Base-by-base conservation (phyloP, 1,140 invertebrate species). In the Bombus polaris region DNA sequence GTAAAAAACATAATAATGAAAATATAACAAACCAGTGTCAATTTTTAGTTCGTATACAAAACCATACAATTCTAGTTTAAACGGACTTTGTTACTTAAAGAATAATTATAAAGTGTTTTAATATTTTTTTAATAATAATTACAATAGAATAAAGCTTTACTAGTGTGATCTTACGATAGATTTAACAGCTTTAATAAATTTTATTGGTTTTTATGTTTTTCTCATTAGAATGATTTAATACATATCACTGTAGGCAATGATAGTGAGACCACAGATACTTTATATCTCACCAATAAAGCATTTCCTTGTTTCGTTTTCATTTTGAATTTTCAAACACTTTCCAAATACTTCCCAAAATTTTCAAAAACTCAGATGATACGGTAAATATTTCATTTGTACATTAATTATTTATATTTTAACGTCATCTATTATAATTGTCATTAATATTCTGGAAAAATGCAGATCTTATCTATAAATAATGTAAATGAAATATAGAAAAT, bases 381-480 rank as follows among this genome's bases (percentile, higher is more conserved):
- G 53, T 35, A 85, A 57, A 65, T 74, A 47, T 72, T 72, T 80
- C 18, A 35, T 72, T 73, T 80, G 12, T n/a, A 62, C 3, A 62
- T 62, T 62, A 28, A 62, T 62, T 62, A 18, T 53, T 53, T 22
- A 53, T 22, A 22, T 53, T 53, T 53, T 53, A 22, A 76, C 8
- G 25, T 68, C 47, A 83, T 37, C 44, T 35, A 42, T 53, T 71
- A 37, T 44, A 79, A 77, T 81, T 83, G 81, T 77, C 79, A 92
- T 91, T 88, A 92, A 93, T 90, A 94, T 93, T 94, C 93, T 94
- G 93, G 93, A 94, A 94, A 93, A 90, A 86, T 75, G 76, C 62
- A 77, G 59, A 68, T 62, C 42, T 77, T 75, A 62, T 47, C 39
- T 78, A 72, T 39, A 86, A 62, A 81, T 90, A 62, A 81, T 80